These are phyloP conservation scores for Physocephala rufipes DNA, from an alignment of 2,888 invertebrate species.

Conservation along the genomic window DNA sequence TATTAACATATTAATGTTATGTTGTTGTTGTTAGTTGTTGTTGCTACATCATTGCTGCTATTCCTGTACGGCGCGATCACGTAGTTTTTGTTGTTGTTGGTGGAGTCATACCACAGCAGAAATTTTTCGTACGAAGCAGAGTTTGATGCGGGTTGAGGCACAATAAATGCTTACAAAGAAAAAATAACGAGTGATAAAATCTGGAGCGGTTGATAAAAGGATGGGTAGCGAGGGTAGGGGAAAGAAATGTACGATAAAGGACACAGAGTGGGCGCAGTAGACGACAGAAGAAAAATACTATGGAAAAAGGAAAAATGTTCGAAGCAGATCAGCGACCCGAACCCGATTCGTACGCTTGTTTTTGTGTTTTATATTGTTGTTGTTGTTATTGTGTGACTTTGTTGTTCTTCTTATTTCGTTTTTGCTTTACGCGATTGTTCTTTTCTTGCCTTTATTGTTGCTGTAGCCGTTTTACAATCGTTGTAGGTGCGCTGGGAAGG, in stretches of 20 bases:
- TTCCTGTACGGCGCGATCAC: not conserved
- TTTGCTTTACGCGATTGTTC: not conserved
- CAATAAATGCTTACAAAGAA: too few relatives aligned
- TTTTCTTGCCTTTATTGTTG: slow-evolving; percentile 13
- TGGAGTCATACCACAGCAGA: not conserved
- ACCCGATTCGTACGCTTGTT: slow-evolving; percentile 25
- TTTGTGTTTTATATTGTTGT: not conserved
- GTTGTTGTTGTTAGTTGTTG: slow-evolving; percentile 3
- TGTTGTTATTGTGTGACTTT: not conserved
- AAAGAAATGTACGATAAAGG: not conserved
- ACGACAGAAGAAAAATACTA: not conserved
- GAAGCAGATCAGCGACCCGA: slow-evolving; percentile 34
- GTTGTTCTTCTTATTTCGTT: slow-evolving; percentile 7
- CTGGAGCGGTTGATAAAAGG: too few relatives aligned
- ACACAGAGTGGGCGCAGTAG: not conserved
- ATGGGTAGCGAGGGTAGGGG: not conserved
- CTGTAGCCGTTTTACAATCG: slow-evolving; percentile 7
- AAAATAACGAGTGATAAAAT: too few relatives aligned
- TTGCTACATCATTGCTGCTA: not conserved
- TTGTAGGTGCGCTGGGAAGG: slow-evolving; percentile 21
- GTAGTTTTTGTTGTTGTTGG: not conserved
- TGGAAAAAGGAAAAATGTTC: not conserved
- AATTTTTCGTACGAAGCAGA: too few relatives aligned
- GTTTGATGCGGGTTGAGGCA: too few relatives aligned
- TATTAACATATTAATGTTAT: too few relatives aligned